phyloP scores from a whole-genome alignment of 1,140 invertebrate genomes.

The Dinoponera quadriceps region DNA sequence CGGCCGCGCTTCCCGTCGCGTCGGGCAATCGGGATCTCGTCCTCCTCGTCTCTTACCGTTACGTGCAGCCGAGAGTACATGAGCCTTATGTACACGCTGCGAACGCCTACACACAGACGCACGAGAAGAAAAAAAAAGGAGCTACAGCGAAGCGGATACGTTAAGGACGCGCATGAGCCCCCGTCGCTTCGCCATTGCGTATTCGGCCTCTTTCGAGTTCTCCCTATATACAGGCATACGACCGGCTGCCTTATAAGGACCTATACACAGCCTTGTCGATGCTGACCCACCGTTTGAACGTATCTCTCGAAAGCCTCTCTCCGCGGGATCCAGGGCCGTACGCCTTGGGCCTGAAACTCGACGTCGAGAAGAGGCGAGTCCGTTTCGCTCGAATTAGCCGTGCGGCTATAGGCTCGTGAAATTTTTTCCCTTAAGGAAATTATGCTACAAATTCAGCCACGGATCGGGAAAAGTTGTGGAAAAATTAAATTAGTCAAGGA shows the following conservation, averaged over 20 bases:
- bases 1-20: neutral
- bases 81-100: conserved; percentile 6
- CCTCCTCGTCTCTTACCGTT: conserved; percentile 70
- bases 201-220: conserved; percentile 75
- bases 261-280: conserved; percentile 74
- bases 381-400: neutral
- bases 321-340: conserved; percentile 22
- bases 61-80: conserved; percentile 8
- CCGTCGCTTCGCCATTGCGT: conserved; percentile 57
- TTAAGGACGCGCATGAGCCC: conserved; percentile 60
- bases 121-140: conserved; percentile 41
- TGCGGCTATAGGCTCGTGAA: neutral
- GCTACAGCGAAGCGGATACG: conserved; percentile 47
- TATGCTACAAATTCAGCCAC: too few species aligned
- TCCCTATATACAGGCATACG: conserved; percentile 72
- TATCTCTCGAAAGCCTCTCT: conserved; percentile 68
- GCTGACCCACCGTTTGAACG: conserved; percentile 74
- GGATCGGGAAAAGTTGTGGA: too few species aligned
- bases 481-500: too few species aligned
- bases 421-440: too few species aligned
- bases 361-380: neutral
- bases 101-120: conserved; percentile 52
- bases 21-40: conserved; percentile 52
- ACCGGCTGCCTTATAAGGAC: conserved; percentile 76
- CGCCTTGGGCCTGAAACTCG: neutral